A percentile compares a stretch with the other conserved stretches of the same genome.
Evolutionary conservation across 2,113 vertebrate genomes (phyloP).

Genomic region (Spheniscus mendiculus): DNA sequence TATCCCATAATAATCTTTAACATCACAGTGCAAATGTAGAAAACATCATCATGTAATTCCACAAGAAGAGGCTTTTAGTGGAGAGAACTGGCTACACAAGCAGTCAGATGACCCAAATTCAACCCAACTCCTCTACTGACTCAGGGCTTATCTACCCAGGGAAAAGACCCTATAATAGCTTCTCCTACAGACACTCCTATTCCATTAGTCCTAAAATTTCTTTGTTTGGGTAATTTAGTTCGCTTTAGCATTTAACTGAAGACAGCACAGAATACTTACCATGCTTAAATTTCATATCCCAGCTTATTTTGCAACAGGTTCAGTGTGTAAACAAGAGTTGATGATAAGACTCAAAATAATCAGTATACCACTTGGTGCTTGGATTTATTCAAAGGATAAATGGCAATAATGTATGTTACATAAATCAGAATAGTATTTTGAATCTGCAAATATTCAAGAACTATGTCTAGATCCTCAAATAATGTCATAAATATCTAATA

Average conservation of each 20-base stretch:
- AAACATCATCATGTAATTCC: background rate
- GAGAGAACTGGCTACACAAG: background rate
- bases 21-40: background rate
- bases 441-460: background rate
- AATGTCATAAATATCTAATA: background rate
- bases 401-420: background rate
- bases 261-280: background rate
- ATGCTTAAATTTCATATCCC: background rate
- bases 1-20: constrained; percentile 31
- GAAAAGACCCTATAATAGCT: constrained; percentile 39
- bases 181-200: constrained; percentile 26
- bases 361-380: background rate
- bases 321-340: background rate
- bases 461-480: background rate
- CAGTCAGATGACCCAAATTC: constrained; percentile 39
- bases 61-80: background rate
- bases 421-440: background rate
- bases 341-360: background rate
- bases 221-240: background rate
- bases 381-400: background rate
- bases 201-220: constrained; percentile 15
- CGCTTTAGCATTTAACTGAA: constrained; percentile 12
- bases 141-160: constrained; percentile 15
- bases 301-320: constrained; percentile 2
- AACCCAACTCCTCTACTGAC: background rate